Conservation (phyloP, 1,140 invertebrate species). For the Trypoxylus dichotomus region DNA sequence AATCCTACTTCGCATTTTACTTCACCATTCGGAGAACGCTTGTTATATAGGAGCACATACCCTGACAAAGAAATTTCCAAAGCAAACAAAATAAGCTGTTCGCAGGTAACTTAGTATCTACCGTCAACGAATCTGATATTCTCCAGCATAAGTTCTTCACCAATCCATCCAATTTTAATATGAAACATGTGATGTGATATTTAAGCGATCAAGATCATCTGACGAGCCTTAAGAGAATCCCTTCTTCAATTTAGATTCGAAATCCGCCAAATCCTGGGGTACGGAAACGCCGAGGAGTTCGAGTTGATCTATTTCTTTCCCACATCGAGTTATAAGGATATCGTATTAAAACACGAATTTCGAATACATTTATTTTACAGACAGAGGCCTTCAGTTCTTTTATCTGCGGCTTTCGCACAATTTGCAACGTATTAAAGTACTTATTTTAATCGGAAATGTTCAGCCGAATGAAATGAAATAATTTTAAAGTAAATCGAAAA, state of each 20-base stretch:
- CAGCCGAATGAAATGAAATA: no score
- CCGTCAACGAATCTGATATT: no score
- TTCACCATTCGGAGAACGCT: no score
- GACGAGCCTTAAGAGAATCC: constrained; percentile 5
- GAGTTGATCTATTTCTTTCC: constrained; percentile 10
- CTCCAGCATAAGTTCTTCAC: no score
- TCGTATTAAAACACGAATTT: neutral
- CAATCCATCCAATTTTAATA: constrained; percentile 4
- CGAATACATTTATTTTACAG: neutral
- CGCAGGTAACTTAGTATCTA: no score
- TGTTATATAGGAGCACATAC: no score
- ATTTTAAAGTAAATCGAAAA: no score
- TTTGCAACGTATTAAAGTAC: no score
- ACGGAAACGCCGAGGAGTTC: neutral
- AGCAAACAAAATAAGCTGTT: no score
- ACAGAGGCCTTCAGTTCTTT: neutral
- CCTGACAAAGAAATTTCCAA: no score
- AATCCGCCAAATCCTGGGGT: constrained; percentile 1
- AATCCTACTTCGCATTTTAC: no score
- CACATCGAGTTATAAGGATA: neutral
- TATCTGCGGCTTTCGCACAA: neutral
- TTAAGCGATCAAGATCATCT: constrained; percentile 22
- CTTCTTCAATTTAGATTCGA: constrained; percentile 17
- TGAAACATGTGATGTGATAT: constrained; percentile 5
- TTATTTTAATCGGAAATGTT: no score